Base-by-base conservation (phyloP, 2,797 vertebrate genomes). In the Myiotriccus ornatus region DNA sequence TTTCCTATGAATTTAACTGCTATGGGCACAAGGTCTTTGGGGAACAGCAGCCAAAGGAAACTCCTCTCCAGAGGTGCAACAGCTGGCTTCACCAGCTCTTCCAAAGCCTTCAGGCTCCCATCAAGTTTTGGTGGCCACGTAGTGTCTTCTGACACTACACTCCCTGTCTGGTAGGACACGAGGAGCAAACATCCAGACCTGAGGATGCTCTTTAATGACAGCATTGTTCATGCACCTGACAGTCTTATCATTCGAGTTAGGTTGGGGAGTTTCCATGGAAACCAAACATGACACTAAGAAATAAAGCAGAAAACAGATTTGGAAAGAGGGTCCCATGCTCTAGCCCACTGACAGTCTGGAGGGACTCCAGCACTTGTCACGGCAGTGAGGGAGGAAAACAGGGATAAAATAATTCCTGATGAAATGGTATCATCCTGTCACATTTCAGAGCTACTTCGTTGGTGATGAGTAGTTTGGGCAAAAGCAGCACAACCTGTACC, bases 261-360 rank as follows among this genome's bases (percentile, higher is more conserved):
- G 77, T 63, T 96, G 81, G 47, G 35, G 57, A 57, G 94, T 96
- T 93, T 87, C 95, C 92, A 96, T 95, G 92, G 94, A 94, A 95
- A 93, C 93, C 86, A 93, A 88, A 84, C 67, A 78, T 17, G 11
- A 93, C 65, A 82, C 76, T 39, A 88, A 91, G 79, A 93, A 90
- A 94, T 75, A 90, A 86, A 94, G 74, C 43, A 90, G 74, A 87
- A 91, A 80, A 77, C 32, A 79, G 64, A 67, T 84, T 73, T 79
- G 63, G 82, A 79, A 87, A 59, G 95, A 92, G 81, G 90, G 90
- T 96, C 92, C 84, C 67, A 79, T 81, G 84, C 64, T 93, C 69
- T 63, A 91, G 93, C 55, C 89, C 86, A 89, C 77, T 81, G 70
- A 76, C 62, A 75, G 55, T 69, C 84, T 96, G 96, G 90, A 95